Evolutionary conservation across 1,140 invertebrate species (phyloP), one percentile per base, ranked within the genome.

Genomic region (Drosophila repleta): DNA sequence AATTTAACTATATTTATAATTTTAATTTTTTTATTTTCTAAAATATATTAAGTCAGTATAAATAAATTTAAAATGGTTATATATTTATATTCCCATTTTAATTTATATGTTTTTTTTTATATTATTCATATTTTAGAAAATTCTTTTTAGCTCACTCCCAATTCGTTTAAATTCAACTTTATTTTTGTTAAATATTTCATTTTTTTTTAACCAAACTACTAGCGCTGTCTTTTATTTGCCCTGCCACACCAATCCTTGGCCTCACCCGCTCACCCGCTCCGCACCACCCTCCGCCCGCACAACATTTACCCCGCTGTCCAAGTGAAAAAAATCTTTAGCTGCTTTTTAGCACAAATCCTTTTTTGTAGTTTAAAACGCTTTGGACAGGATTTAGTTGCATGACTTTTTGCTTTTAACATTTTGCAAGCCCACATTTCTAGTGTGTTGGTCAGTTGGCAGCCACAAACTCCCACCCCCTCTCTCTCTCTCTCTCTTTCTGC

Each of bases 301-400:
- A 43, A 5, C 46, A 20, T 45, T 43, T 49, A 4, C 17, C 39
- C 15, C 39, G 13, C 26, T 58, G 56, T n/a, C 7, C 58, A 29
- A 10, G 8, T 6, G 5, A 10, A 32, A 70, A 56, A 62, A 70
- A 70, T 77, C 79, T 71, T 74, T 65, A 67, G 52, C 68, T 67
- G 77, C 82, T 87, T 87, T 85, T 85, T 75, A 81, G 82, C 82
- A 73, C 83, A 88, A 87, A 87, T 88, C 79, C 79, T 79, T 79
- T 85, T 88, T 74, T 75, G 73, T 81, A 88, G 79, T 88, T 88
- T 88, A 87, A 87, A 87, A 83, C 72, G 79, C 82, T 88, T 87
- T 88, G 67, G 82, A 88, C 83, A 83, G 83, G 83, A 87, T 87
- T 87, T 88, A 87, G 82, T 87, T 88, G 79, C 79, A 88, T 83